Percentiles rank a stretch among this genome's conserved stretches.
These are phyloP conservation scores for Pipra filicauda DNA, from an alignment of 2,113 vertebrate genomes.

Conservation along the genomic window DNA sequence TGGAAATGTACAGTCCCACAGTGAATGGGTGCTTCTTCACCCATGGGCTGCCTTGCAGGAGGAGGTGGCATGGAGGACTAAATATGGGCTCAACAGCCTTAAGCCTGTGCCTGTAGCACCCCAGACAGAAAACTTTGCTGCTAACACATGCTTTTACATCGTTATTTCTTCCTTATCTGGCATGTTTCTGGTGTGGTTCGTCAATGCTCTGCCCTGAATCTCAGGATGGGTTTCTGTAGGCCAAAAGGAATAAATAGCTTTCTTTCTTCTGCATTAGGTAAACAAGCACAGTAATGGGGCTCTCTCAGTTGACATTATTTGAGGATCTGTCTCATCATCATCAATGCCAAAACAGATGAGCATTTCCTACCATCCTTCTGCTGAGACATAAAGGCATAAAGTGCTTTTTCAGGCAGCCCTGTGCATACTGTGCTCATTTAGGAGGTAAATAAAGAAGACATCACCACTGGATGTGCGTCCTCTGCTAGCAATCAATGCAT, in stretches of 20 bases:
- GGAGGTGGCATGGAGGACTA: fast-evolving
- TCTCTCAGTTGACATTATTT: background rate
- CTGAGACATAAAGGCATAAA: background rate
- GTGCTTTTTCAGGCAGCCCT: background rate
- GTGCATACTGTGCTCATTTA: background rate
- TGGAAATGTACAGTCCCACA: background rate
- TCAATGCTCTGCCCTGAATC: background rate
- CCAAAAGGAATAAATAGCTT: background rate
- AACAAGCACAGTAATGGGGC: background rate
- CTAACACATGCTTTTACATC: background rate
- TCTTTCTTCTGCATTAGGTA: background rate
- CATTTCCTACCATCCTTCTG: background rate
- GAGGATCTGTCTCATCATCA: background rate
- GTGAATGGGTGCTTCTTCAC: background rate
- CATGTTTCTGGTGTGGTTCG: background rate
- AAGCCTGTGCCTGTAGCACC: background rate
- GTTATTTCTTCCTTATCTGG: background rate
- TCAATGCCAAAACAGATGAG: background rate
- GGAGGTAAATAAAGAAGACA: slow-evolving; percentile 45
- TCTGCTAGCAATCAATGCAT: slow-evolving; percentile 41
- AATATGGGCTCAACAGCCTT: background rate
- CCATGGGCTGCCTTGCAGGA: background rate
- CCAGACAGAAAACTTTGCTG: background rate
- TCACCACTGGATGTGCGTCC: background rate
- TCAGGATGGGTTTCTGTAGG: background rate